Base-by-base conservation (phyloP, 2,113 vertebrate genomes). In the Thomomys bottae region DNA sequence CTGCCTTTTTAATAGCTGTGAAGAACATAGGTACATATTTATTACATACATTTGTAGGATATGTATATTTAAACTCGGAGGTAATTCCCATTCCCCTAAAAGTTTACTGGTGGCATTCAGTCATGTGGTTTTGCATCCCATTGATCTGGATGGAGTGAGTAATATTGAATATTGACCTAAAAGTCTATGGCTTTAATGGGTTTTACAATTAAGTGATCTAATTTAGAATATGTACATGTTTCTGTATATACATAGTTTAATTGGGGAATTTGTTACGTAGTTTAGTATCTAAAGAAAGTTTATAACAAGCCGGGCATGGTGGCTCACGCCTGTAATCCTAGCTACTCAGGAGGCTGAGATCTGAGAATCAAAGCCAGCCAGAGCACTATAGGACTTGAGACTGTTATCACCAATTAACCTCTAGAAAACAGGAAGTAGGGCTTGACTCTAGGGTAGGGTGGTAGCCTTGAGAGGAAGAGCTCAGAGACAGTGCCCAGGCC, bases 11-110 rank as follows among this genome's bases (percentile, higher is more conserved):
- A 76, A 45, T 18, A 80, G 54, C 7, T 93, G 34, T 24, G 70
- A 94, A 89, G 81, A n/a, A n/a, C n/a, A n/a, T 59, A 71, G 0
- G 49, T 61, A 17, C 17, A 15, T 59, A 4, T 59, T 45, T 45
- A 45, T 45, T 45, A 45, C 45, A 45, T 45, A 45, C 11, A 45
- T 11, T 45, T 45, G 6, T 8, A 8, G 11, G 45, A 45, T 45
- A 11, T 45, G 9, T 34, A 75, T 87, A 84, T 85, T 94, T 38
- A 92, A 78, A 87, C 75, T 64, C 20, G 70, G 45, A 93, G 91
- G 20, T 40, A 84, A 61, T 63, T 89, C 18, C 3, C n/a, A 9
- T 59, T 95, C 92, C 68, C 10, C n/a, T 66, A 77, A 26, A 11
- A 26, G 36, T 81, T 67, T 54, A 36, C 17, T 67, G 10, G 30